These are phyloP conservation scores for Chrysolina americana DNA, from an alignment of 2,888 invertebrate genomes.

Conservation along the genomic window DNA sequence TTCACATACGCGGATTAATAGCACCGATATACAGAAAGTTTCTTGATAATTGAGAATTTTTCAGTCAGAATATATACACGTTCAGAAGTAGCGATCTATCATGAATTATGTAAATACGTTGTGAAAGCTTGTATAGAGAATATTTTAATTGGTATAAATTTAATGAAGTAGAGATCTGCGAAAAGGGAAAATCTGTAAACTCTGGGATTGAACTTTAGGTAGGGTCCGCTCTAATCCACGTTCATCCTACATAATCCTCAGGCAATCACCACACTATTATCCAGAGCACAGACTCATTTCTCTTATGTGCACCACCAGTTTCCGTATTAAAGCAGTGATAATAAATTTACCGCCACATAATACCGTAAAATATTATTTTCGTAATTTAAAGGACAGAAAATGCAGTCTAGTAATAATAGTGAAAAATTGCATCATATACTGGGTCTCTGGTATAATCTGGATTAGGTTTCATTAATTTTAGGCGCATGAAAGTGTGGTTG, in stretches of 20 bases:
- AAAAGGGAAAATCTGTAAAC: constrained; percentile 43
- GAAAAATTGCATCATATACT: constrained; percentile 45
- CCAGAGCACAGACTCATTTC: constrained; percentile 60
- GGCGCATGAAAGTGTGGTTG: neutral
- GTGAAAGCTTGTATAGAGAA: constrained; percentile 1
- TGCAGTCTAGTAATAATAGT: constrained; percentile 44
- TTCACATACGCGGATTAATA: no score
- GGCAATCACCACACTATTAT: constrained; percentile 65
- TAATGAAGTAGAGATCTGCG: constrained; percentile 34
- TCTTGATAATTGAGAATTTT: no score
- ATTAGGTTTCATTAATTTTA: constrained; percentile 29
- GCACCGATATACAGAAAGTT: no score
- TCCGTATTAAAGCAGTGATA: constrained; percentile 44
- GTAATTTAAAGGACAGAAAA: constrained; percentile 51
- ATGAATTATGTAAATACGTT: neutral
- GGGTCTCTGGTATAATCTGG: constrained; percentile 31
- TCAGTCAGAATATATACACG: neutral
- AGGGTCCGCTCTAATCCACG: constrained; percentile 63
- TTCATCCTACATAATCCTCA: constrained; percentile 64
- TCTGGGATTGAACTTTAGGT: constrained; percentile 40
- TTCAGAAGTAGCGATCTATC: neutral
- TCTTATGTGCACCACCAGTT: constrained; percentile 48
- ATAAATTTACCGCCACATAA: constrained; percentile 50
- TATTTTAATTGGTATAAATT: constrained; percentile 22
- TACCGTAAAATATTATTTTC: constrained; percentile 51